Evolutionary conservation across 2,888 invertebrate genomes (phyloP).

Genomic region (Oscheius sp.): DNA sequence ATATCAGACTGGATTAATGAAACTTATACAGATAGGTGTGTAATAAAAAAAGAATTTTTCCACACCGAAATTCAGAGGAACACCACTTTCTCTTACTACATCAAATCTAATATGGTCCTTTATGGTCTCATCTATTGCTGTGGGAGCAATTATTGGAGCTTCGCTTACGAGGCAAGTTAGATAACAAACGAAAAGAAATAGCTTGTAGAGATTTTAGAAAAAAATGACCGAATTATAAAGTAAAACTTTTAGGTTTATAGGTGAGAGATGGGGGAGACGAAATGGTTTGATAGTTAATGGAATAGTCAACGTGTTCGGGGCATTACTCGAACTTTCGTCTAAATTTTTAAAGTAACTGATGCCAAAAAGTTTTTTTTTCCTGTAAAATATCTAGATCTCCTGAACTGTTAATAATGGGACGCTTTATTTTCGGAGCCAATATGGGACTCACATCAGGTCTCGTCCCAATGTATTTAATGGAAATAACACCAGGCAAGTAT

Average conservation of each 20-base stretch:
- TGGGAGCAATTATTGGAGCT: slow-evolving; percentile 67
- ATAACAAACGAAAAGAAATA: neutral
- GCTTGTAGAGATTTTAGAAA: neutral
- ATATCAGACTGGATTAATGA: slow-evolving; percentile 67
- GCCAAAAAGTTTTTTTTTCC: neutral
- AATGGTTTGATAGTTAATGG: slow-evolving; percentile 68
- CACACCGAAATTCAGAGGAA: slow-evolving; percentile 18
- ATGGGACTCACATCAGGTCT: slow-evolving; percentile 73
- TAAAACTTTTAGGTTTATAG: slow-evolving; percentile 62
- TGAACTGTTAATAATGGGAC: slow-evolving; percentile 72
- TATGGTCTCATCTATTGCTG: slow-evolving; percentile 70
- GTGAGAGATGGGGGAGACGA: slow-evolving; percentile 71
- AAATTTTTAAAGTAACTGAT: slow-evolving; percentile 58
- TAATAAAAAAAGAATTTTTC: neutral
- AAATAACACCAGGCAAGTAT: slow-evolving; percentile 71
- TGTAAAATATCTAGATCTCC: slow-evolving; percentile 57
- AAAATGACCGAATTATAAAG: neutral
- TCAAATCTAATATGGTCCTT: slow-evolving; percentile 71
- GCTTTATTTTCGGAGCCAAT: slow-evolving; percentile 70
- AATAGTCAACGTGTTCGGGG: slow-evolving; percentile 69
- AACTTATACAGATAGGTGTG: slow-evolving; percentile 60
- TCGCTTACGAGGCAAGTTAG: slow-evolving; percentile 67
- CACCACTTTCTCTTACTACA: slow-evolving; percentile 40
- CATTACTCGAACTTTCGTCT: slow-evolving; percentile 70
- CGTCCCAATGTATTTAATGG: slow-evolving; percentile 72